Evolutionary conservation across 2,888 invertebrate genomes (phyloP).

Genomic region (Hylaea fasciaria): DNA sequence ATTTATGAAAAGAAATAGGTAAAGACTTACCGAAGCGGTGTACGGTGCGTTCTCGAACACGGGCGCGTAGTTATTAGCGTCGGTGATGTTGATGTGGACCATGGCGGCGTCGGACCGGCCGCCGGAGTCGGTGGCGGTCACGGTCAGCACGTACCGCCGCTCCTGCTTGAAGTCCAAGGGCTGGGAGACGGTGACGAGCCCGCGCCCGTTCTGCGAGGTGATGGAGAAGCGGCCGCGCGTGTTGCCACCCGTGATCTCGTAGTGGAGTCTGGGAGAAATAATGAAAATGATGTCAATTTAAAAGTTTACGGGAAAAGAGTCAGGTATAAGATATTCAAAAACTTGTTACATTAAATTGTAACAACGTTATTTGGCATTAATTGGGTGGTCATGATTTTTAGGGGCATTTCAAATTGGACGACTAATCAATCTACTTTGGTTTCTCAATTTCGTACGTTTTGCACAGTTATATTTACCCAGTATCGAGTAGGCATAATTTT

Average conservation of each 20-base stretch:
- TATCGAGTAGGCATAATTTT: too few species aligned
- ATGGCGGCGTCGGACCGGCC: slow-evolving; percentile 94
- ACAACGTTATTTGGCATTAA: too few species aligned
- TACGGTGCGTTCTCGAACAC: slow-evolving; percentile 97
- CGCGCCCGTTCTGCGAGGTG: slow-evolving; percentile 94
- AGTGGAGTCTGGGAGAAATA: slow-evolving; percentile 85
- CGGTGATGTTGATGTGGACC: slow-evolving; percentile 96
- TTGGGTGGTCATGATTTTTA: too few species aligned
- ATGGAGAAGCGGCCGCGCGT: slow-evolving; percentile 94
- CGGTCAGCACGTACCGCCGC: slow-evolving; percentile 92
- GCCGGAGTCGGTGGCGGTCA: slow-evolving; percentile 95
- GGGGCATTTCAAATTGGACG: too few species aligned
- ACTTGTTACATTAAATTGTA: too few species aligned
- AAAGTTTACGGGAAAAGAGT: too few species aligned
- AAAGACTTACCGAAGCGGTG: slow-evolving; percentile 89
- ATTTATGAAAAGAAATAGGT: too few species aligned
- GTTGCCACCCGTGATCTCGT: slow-evolving; percentile 94
- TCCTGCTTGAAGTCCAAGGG: slow-evolving; percentile 97
- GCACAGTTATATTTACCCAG: too few species aligned
- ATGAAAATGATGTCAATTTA: too few species aligned
- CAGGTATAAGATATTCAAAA: too few species aligned
- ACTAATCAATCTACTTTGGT: too few species aligned
- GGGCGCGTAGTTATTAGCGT: slow-evolving; percentile 97
- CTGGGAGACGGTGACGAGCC: slow-evolving; percentile 94
- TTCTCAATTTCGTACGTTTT: too few species aligned